Conservation (phyloP, 2,113 vertebrate species). For the Uria lomvia region DNA sequence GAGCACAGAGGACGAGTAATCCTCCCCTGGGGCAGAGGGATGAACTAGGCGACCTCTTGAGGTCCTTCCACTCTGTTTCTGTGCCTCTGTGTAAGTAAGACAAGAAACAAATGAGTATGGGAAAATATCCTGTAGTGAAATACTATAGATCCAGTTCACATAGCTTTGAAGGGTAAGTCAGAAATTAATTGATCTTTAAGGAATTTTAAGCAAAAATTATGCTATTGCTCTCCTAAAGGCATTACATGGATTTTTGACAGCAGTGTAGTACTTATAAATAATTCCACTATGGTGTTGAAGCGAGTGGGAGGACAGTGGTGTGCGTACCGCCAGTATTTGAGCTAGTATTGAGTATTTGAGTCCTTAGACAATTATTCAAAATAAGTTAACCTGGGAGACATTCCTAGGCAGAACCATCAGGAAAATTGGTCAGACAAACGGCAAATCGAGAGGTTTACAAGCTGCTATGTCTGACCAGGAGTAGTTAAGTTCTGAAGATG, state of each 20-base stretch:
- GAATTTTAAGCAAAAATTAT: neutral
- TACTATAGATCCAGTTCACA: neutral
- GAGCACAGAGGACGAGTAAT: neutral
- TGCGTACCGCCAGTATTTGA: fast-evolving
- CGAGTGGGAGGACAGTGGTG: neutral
- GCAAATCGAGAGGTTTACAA: neutral
- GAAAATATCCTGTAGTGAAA: conserved; percentile 8
- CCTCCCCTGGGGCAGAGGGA: neutral
- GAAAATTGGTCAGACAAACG: neutral
- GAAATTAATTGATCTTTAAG: neutral
- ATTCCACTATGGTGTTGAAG: neutral
- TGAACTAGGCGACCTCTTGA: neutral
- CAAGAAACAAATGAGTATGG: neutral
- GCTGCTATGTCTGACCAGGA: neutral
- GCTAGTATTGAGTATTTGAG: neutral
- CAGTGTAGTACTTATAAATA: neutral
- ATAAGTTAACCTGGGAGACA: neutral
- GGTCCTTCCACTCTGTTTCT: neutral
- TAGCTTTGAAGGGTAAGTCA: neutral
- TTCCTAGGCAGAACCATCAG: neutral
- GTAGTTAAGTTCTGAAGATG: neutral
- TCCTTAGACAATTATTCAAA: neutral
- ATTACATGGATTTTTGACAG: neutral
- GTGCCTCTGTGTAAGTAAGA: neutral
- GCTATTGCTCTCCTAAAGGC: neutral